These are phyloP conservation scores for Dasypolia templi DNA, from an alignment of 2,888 invertebrate genomes.

Conservation along the genomic window DNA sequence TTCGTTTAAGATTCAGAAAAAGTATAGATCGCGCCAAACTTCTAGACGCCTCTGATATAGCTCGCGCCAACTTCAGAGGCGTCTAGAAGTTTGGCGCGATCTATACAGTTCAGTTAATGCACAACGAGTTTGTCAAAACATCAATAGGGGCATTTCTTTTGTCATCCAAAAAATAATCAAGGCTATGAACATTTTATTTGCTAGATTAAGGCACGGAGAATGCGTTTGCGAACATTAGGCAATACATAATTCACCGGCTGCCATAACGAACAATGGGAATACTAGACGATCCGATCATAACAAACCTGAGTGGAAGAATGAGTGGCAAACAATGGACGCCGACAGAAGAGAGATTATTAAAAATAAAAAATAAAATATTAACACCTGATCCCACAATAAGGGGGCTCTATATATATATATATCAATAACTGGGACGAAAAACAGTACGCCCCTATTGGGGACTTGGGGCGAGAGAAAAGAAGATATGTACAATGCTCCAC, in stretches of 20 bases:
- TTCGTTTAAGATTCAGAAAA: neutral
- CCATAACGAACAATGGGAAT: neutral
- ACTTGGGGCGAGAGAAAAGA: too few species aligned
- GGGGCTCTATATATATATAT: too few species aligned
- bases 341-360: neutral
- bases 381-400: neutral
- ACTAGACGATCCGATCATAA: neutral
- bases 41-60: too few species aligned
- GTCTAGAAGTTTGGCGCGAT: too few species aligned
- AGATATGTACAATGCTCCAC: neutral
- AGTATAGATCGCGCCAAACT: too few species aligned
- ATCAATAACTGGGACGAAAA: too few species aligned
- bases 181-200: neutral
- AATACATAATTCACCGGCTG: neutral
- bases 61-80: too few species aligned
- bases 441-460: too few species aligned
- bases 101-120: neutral
- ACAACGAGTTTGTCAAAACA: neutral
- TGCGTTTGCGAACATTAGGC: neutral
- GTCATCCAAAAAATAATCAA: neutral
- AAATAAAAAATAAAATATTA: too few species aligned
- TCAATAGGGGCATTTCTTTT: neutral
- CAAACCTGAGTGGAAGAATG: neutral
- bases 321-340: neutral
- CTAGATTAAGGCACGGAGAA: neutral